Evolutionary conservation across 2,888 invertebrate genomes (phyloP).

Genomic region (Lampropteryx suffumata): DNA sequence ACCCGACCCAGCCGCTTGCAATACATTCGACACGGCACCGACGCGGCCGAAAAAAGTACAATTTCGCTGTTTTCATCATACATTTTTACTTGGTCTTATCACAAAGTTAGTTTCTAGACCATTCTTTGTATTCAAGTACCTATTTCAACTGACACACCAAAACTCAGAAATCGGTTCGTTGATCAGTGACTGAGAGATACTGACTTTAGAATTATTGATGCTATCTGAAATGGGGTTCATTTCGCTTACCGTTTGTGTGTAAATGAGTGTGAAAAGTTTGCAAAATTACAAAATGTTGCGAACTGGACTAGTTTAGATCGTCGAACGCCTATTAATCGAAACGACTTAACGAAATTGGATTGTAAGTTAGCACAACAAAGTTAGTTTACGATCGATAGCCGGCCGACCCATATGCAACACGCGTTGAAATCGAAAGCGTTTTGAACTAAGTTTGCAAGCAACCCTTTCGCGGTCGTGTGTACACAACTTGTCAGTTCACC

Average conservation of each 20-base stretch:
- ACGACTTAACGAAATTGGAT: conserved; percentile 48
- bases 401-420: conserved; percentile 72
- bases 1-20: conserved; percentile 48
- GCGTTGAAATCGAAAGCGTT: conserved; percentile 75
- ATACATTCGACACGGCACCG: conserved; percentile 51
- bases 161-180: no score
- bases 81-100: conserved; percentile 33
- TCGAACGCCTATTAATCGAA: conserved; percentile 42
- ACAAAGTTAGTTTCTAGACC: no score
- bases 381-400: conserved; percentile 66
- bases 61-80: conserved; percentile 57
- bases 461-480: conserved; percentile 73
- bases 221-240: no score
- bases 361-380: conserved; percentile 43
- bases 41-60: conserved; percentile 37
- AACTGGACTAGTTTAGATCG: conserved; percentile 19
- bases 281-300: background rate
- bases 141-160: no score
- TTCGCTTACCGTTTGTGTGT: no score
- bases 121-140: no score
- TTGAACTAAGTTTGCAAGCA: conserved; percentile 67
- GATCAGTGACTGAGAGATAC: no score
- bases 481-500: conserved; percentile 70
- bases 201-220: no score
- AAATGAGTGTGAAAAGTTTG: background rate